Evolutionary conservation across 2,113 vertebrate species (phyloP).

Genomic region (Noctilio leporinus): DNA sequence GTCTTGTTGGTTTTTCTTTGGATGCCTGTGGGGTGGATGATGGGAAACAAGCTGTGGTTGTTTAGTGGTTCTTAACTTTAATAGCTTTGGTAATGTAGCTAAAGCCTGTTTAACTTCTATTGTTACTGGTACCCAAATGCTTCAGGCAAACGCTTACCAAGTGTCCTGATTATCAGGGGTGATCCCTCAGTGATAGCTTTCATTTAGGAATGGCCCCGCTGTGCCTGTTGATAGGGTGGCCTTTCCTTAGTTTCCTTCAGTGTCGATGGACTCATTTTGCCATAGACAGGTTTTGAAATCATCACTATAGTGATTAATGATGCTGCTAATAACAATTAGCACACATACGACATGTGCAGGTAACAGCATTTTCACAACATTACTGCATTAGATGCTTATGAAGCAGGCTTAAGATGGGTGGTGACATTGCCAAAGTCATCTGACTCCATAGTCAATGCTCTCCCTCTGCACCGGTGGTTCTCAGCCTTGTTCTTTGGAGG

Average conservation of each 20-base stretch:
- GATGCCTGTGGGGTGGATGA: conserved; percentile 33
- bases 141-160: neutral
- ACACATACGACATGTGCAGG: neutral
- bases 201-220: neutral
- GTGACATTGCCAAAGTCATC: too few relatives aligned
- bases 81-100: conserved; percentile 41
- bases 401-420: fast-evolving
- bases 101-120: neutral
- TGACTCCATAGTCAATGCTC: neutral
- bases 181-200: neutral
- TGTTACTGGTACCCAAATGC: neutral
- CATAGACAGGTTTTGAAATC: neutral
- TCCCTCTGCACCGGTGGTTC: too few relatives aligned
- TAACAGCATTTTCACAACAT: neutral
- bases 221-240: neutral
- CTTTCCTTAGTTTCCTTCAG: neutral
- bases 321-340: neutral
- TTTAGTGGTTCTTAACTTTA: conserved; percentile 43
- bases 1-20: conserved; percentile 14
- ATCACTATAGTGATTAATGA: fast-evolving
- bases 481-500: neutral
- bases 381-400: fast-evolving
- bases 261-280: neutral
- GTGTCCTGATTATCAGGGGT: neutral
- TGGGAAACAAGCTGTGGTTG: conserved; percentile 33